Evolutionary conservation across 2,797 vertebrate species (phyloP), one percentile per base, ranked within the genome.

Genomic region (Meda fulgida): DNA sequence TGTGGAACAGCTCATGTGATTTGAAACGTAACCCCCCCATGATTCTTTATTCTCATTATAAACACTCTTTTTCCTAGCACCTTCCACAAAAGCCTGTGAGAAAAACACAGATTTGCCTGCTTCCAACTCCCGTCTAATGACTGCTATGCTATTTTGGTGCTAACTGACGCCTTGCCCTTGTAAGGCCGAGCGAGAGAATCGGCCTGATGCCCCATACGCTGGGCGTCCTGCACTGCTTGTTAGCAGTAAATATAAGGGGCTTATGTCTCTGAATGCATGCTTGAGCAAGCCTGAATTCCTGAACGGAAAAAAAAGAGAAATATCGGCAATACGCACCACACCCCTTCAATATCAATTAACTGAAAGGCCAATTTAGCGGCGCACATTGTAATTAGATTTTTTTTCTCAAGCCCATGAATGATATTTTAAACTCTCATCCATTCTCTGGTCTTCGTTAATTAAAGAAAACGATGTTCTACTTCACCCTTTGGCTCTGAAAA

Each of bases 121-220:
- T 86, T 87, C 79, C 70, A 67, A 83, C 79, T 78, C 69, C 71
- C 80, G 81, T 80, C 77, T 90, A 90, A 90, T 87, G 87, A 89
- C 84, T 80, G 78, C 82, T 46, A 78, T 78, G 88, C 89, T 86
- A 85, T 89, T 88, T 88, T 70, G n/a, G 84, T 87, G 89, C 87
- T 89, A 89, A 91, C 89, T 71, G 83, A 87, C 51, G 55, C 80
- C 88, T 86, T 90, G 90, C 89, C 90, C 91, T 91, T 90, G 91
- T 86, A 86, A 71, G 89, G 86, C 85, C 82, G 75, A 31, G 78
- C 23, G 46, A 81, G 78, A 75, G 87, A 83, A 85, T 84, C 83
- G 69, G 88, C 89, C 86, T 84, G 88, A 86, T 85, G 85, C 65
- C 81, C 81, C 86, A 84, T 88, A 87, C 58, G 78, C 77, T 18